phyloP scores from a whole-genome alignment of 2,797 vertebrate species.

The Rhynchonycteris naso region DNA sequence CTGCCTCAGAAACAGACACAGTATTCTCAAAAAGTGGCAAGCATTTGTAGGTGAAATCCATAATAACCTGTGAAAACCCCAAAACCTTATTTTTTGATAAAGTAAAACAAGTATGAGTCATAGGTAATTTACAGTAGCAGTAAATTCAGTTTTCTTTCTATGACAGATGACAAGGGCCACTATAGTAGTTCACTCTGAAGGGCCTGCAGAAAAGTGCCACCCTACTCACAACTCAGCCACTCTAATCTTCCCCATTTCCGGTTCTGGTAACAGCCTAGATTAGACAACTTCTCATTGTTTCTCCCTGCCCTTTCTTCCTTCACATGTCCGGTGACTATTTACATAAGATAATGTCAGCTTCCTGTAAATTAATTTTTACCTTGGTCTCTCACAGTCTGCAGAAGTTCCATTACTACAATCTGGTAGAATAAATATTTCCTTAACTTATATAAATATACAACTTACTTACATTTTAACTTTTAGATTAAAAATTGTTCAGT shows the following conservation, averaged over 20 bases:
- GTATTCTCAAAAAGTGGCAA: conserved; percentile 18
- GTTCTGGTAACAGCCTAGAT: background rate
- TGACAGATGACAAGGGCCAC: background rate
- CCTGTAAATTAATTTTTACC: conserved; percentile 71
- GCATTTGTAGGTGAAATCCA: background rate
- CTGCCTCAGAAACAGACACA: background rate
- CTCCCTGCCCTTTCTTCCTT: conserved; percentile 34
- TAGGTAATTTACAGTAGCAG: background rate
- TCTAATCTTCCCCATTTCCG: background rate
- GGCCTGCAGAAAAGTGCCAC: background rate
- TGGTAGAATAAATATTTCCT: conserved; percentile 61
- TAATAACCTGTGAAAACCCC: background rate
- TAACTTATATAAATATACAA: conserved; percentile 51
- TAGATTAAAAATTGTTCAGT: background rate
- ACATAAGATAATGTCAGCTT: background rate
- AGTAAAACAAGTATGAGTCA: conserved; percentile 22
- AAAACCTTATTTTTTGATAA: conserved; percentile 33
- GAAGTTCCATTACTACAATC: conserved; percentile 29
- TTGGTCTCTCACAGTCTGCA: conserved; percentile 38
- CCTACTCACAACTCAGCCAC: background rate
- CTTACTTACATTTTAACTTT: background rate
- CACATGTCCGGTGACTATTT: background rate
- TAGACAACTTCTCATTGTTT: conserved; percentile 44
- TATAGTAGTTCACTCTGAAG: background rate
- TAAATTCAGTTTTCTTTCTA: background rate